Conservation (phyloP, 1,140 invertebrate species). For the Eufriesea mexicana region DNA sequence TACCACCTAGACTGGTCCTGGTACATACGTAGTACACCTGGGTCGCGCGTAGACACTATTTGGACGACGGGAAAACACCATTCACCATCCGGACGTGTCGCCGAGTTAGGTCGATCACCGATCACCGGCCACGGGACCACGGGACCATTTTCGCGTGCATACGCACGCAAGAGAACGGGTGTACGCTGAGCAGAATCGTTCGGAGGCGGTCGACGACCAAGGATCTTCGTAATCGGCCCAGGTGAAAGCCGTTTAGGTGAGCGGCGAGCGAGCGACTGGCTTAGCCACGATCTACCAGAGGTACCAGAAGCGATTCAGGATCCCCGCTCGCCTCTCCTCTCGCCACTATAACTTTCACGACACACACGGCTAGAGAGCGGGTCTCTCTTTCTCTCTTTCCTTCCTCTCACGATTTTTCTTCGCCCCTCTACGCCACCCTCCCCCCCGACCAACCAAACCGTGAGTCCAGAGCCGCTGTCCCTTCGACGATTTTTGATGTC, state of each 20-base stretch:
- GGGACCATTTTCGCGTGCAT: not conserved
- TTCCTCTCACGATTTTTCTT: constrained; percentile 19
- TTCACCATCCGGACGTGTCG: constrained; percentile 12
- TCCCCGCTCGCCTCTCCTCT: constrained; percentile 27
- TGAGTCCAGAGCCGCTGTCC: not conserved
- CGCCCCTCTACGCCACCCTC: not conserved
- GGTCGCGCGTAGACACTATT: constrained; percentile 14
- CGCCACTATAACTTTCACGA: constrained; percentile 60
- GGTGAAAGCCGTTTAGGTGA: constrained; percentile 67
- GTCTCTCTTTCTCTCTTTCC: constrained; percentile 28
- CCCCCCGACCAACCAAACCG: not conserved
- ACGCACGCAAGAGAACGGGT: not conserved
- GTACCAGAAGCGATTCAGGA: constrained; percentile 60
- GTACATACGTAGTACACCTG: not conserved
- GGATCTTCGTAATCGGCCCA: constrained; percentile 54
- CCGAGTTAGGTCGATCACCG: constrained; percentile 23
- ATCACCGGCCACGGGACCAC: constrained; percentile 6
- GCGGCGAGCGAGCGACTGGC: constrained; percentile 62
- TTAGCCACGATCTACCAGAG: constrained; percentile 60
- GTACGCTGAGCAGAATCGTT: constrained; percentile 20
- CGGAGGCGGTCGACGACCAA: constrained; percentile 35
- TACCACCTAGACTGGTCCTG: not conserved
- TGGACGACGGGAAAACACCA: not conserved
- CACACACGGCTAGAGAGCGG: constrained; percentile 54
- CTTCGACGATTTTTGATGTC: constrained; percentile 39